Percentiles rank a stretch among this genome's conserved stretches.
Conservation (phyloP, 2,797 vertebrate species). For the Lepidocolaptes lacrymiger region DNA sequence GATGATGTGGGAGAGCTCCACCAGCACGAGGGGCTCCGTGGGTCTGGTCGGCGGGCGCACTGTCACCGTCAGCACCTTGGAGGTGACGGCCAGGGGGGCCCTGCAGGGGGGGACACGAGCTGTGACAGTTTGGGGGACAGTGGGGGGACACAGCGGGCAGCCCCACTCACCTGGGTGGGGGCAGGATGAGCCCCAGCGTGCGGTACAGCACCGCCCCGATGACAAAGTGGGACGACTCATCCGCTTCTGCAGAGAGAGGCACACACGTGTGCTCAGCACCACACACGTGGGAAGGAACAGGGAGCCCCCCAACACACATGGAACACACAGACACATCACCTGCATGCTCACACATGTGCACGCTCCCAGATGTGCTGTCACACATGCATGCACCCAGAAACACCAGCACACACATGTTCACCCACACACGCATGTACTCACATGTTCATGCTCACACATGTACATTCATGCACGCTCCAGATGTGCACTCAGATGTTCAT, state of each 20-base stretch:
- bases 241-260: conserved; percentile 78
- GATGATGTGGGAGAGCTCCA: conserved; percentile 91
- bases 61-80: conserved; percentile 93
- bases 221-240: conserved; percentile 93
- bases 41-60: conserved; percentile 91
- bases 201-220: conserved; percentile 95
- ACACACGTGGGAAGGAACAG: rapidly evolving
- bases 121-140: background rate
- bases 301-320: rapidly evolving
- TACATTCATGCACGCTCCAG: rapidly evolving
- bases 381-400: no score
- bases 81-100: conserved; percentile 88
- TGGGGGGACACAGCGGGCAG: background rate
- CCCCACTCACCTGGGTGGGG: conserved; percentile 87
- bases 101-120: conserved; percentile 64
- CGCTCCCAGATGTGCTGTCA: background rate
- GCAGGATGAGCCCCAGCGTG: conserved; percentile 91
- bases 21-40: conserved; percentile 90
- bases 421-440: rapidly evolving
- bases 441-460: rapidly evolving
- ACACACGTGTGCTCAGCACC: background rate
- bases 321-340: rapidly evolving
- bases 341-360: rapidly evolving
- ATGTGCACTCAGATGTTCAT: background rate
- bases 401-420: rapidly evolving